A percentile compares a stretch with the other conserved stretches of the same genome.
phyloP scores from a whole-genome alignment of 2,797 vertebrate species.

The Muraenolepis orangiensis region DNA sequence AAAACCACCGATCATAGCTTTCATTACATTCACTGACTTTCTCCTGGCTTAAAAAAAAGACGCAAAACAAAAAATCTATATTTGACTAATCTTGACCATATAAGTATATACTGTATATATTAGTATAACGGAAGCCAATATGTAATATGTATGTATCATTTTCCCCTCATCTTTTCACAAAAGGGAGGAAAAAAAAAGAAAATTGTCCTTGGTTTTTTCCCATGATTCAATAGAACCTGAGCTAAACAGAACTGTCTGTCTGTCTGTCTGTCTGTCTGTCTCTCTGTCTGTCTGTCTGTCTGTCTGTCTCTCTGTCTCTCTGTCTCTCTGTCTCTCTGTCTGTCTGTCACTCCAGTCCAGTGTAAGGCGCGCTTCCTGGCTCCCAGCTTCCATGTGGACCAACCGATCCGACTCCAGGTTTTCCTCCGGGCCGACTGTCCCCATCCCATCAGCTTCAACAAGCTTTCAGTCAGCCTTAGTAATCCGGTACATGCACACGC shows the following conservation, averaged over 20 bases:
- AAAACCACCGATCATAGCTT: not conserved
- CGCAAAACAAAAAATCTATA: too few species aligned
- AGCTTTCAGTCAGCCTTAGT: slow-evolving; percentile 85
- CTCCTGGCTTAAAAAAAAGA: not conserved
- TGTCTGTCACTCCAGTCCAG: slow-evolving; percentile 68
- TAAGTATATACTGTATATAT: too few species aligned
- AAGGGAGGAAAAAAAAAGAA: not conserved
- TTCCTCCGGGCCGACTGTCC: slow-evolving; percentile 85
- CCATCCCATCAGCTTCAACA: slow-evolving; percentile 82
- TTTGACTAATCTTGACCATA: too few species aligned
- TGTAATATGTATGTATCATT: too few species aligned
- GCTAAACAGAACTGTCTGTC: not conserved
- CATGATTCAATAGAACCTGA: not conserved
- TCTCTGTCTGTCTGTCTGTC: too few species aligned
- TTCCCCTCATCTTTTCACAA: not conserved
- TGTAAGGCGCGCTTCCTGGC: slow-evolving; percentile 87
- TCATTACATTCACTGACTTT: not conserved
- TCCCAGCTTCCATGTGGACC: slow-evolving; percentile 89
- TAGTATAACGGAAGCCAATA: not conserved
- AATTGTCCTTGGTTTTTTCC: not conserved
- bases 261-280: too few species aligned
- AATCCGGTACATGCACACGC: slow-evolving; percentile 85
- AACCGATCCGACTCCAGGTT: slow-evolving; percentile 83
- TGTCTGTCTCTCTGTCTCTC: too few species aligned
- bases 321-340: too few species aligned